Base-by-base conservation (phyloP, 2,888 invertebrate species). In the Ametastegia equiseti region DNA sequence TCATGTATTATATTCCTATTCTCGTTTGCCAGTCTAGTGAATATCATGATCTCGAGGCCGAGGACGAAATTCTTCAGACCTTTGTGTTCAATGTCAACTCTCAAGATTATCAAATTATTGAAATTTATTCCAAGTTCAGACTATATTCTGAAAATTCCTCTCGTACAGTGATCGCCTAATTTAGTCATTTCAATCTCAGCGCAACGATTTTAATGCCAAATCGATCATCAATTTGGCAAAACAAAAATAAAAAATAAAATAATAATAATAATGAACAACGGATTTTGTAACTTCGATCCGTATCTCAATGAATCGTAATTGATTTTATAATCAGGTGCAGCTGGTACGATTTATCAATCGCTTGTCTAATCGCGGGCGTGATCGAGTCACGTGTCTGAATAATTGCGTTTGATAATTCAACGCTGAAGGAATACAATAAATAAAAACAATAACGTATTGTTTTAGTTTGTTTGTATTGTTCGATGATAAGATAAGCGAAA, bases 1-100 rank as follows among this genome's bases (percentile, higher is more conserved):
- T 19, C 39, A 67, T 67, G 39, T 67, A 67, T 47, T n/a, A 71
- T 71, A 71, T 45, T 27, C 71, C 71, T 71, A 71, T 45, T 71
- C 71, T 71, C 47, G 71, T 71, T 71, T 71, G 47, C 71, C 45
- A 71, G 71, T 30, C 71, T 71, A 47, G 45, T 30, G 47, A 47
- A 47, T 47, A 71, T 71, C 71, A 45, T n/a, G n/a, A n/a, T 71
- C 33, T 71, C 45, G 71, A 71, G 65, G 65, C n/a, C n/a, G 19
- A 19, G 36, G 65, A 27, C 36, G 36, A 39, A 33, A 6, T 67
- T 19, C 39, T 67, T 67, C 23, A n/a, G 65, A 67, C 65, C 65
- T 67, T 67, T 67, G 54, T 54, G 27, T 60, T 60, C 60, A 60
- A 60, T 60, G 30, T 60, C 54, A 54, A 54, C 6, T 54, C 23